These are phyloP conservation scores for Ageneiosus marmoratus DNA, from an alignment of 2,113 vertebrate species.

Conservation along the genomic window DNA sequence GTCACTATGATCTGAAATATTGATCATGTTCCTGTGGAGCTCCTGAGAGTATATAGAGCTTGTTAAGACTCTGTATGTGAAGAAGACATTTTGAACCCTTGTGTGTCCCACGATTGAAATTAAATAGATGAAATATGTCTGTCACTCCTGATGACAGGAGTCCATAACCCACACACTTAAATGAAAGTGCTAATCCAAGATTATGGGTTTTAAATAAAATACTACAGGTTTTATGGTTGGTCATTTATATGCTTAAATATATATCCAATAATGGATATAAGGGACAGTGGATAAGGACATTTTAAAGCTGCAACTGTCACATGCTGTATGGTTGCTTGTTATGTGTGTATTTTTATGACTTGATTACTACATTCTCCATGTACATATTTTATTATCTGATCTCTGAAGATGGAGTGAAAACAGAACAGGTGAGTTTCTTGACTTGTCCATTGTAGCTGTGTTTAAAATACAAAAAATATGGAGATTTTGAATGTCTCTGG, in stretches of 20 bases:
- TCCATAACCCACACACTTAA: background rate
- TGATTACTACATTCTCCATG: background rate
- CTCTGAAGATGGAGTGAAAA: too few species aligned
- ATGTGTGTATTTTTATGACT: background rate
- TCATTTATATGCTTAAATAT: background rate
- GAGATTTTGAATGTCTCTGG: background rate
- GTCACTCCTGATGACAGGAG: background rate
- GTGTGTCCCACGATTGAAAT: background rate
- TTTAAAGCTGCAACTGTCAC: background rate
- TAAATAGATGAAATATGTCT: background rate
- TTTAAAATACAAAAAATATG: too few species aligned
- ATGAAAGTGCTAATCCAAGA: background rate
- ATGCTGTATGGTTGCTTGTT: background rate
- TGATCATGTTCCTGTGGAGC: background rate
- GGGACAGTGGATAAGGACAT: too few species aligned
- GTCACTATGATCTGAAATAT: background rate
- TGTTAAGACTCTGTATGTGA: background rate
- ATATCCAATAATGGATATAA: background rate
- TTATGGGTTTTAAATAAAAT: background rate
- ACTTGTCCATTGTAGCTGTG: too few species aligned
- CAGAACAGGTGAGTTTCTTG: too few species aligned
- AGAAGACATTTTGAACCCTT: background rate
- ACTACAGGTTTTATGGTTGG: background rate
- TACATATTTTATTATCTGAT: background rate
- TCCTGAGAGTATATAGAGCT: background rate